Conservation (phyloP, 2,113 vertebrate species). For the Scolopax mira region DNA sequence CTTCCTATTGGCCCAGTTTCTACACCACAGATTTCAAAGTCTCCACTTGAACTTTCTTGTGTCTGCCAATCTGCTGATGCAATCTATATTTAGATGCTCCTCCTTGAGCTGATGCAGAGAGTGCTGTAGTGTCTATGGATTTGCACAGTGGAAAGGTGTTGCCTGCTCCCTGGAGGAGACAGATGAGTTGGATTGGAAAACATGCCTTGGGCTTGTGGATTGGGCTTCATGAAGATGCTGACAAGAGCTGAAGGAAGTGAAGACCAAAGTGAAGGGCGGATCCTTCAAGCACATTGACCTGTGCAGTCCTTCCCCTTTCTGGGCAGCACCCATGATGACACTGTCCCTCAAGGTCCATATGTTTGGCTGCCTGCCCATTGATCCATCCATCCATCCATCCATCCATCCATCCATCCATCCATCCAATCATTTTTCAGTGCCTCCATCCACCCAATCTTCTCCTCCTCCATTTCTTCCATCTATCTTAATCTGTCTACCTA, state of each 20-base stretch:
- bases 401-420: no score
- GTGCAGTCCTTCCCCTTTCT: not conserved
- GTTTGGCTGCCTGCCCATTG: not conserved
- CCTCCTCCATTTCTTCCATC: not conserved
- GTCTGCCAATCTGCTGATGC: not conserved
- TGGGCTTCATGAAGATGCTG: not conserved
- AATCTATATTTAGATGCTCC: not conserved
- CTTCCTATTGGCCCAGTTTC: not conserved
- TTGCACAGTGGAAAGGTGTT: not conserved
- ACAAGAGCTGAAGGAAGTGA: not conserved
- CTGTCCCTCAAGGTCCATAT: not conserved
- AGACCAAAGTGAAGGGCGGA: not conserved
- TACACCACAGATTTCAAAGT: not conserved
- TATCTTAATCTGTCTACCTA: not conserved
- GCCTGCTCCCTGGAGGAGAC: not conserved
- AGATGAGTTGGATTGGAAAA: not conserved
- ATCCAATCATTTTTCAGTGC: not conserved
- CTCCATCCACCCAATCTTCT: not conserved
- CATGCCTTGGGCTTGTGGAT: accelerated
- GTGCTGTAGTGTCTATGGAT: accelerated
- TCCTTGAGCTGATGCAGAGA: not conserved
- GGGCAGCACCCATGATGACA: not conserved
- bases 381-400: not conserved
- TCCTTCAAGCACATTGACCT: not conserved
- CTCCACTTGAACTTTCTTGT: not conserved